Conservation (phyloP, 2,113 vertebrate genomes). For the Columba janthina region DNA sequence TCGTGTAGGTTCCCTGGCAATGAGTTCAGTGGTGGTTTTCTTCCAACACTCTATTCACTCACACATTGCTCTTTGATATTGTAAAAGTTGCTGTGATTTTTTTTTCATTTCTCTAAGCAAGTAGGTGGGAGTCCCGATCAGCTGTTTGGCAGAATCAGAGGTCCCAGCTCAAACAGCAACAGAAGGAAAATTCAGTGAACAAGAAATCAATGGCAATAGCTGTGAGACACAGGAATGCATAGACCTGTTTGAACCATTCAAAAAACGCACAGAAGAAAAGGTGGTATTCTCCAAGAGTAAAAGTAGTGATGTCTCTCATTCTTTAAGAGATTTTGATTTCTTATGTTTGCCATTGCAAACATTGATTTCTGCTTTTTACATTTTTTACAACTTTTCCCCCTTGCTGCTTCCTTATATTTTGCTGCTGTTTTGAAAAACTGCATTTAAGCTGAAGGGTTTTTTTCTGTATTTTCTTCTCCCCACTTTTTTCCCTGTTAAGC, state of each 20-base stretch:
- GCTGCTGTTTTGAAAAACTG: slow-evolving; percentile 68
- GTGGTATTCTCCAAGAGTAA: background rate
- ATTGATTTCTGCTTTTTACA: slow-evolving; percentile 63
- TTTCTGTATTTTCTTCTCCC: slow-evolving; percentile 75
- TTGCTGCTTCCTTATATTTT: slow-evolving; percentile 68
- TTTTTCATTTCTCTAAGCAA: background rate
- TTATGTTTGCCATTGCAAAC: slow-evolving; percentile 65
- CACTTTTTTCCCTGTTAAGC: slow-evolving; percentile 81
- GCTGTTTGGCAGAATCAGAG: slow-evolving; percentile 39
- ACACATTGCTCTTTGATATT: background rate
- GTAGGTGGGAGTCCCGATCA: background rate
- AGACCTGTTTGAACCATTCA: background rate
- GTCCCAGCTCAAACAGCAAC: background rate
- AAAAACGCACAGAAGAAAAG: slow-evolving; percentile 10
- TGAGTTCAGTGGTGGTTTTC: background rate
- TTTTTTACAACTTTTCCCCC: slow-evolving; percentile 13
- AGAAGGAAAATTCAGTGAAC: slow-evolving; percentile 38
- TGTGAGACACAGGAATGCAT: slow-evolving; percentile 9
- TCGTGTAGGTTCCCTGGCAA: background rate
- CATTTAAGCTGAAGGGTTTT: slow-evolving; percentile 77
- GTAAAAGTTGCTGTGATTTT: background rate
- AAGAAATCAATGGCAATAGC: slow-evolving; percentile 44
- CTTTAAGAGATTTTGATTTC: slow-evolving; percentile 28
- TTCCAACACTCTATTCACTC: background rate
- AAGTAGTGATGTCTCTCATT: background rate